Percentiles rank a stretch among this genome's conserved stretches.
Conservation (phyloP, 2,888 invertebrate species). For the Lasioglossum morio region DNA sequence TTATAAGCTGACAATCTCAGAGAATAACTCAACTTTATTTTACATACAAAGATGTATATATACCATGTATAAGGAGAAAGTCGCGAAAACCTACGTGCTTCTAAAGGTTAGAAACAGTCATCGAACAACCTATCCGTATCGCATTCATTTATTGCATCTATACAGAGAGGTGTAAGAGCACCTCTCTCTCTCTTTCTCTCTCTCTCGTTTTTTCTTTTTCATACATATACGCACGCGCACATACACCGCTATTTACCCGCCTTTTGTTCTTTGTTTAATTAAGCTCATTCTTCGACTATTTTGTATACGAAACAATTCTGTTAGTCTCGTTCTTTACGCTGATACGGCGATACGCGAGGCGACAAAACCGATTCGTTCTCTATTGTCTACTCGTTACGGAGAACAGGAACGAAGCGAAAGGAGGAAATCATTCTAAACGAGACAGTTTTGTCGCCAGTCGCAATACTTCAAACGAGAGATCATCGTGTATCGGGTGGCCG, state of each 20-base stretch:
- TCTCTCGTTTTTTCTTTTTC: not conserved
- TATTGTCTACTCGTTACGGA: not conserved
- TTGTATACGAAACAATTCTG: conserved; percentile 5
- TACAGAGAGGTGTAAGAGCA: not conserved
- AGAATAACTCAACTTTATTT: conserved; percentile 61
- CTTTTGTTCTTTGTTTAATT: conserved; percentile 1
- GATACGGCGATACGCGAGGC: not conserved
- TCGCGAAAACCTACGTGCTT: conserved; percentile 18
- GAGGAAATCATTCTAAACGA: not conserved
- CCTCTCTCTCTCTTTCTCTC: not conserved
- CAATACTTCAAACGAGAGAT: not conserved
- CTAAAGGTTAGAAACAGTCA: conserved; percentile 38
- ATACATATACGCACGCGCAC: not conserved
- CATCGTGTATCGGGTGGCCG: not conserved
- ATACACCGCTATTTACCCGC: conserved; percentile 12
- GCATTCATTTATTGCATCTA: conserved; percentile 34
- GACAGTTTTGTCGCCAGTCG: not conserved
- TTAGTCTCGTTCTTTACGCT: not conserved
- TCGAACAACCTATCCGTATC: conserved; percentile 25
- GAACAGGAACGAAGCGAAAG: not conserved
- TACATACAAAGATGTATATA: conserved; percentile 44
- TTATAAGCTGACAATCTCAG: not conserved
- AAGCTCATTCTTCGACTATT: conserved; percentile 23
- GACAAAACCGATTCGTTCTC: not conserved
- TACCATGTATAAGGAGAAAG: conserved; percentile 32